Evolutionary conservation across 2,797 vertebrate species (phyloP).

Genomic region (Pseudotriccus pelzelni): DNA sequence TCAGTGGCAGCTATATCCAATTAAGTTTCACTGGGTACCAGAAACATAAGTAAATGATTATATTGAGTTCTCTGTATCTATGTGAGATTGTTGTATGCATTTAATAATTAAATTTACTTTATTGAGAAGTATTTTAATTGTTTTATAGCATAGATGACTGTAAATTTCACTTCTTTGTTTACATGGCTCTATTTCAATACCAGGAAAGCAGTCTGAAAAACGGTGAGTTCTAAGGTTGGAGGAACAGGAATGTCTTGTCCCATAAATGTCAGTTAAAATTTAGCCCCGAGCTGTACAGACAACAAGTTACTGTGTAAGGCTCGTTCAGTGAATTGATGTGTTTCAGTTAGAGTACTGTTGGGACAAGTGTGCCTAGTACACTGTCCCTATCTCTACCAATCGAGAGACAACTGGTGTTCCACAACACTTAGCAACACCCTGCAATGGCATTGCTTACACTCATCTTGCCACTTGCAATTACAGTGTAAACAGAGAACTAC

Average conservation of each 20-base stretch:
- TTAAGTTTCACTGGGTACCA: slow-evolving; percentile 17
- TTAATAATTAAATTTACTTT: slow-evolving; percentile 34
- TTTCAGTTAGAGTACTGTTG: background rate
- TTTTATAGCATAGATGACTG: background rate
- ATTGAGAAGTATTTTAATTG: background rate
- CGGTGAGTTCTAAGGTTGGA: background rate
- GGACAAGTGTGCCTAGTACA: background rate
- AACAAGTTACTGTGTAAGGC: background rate
- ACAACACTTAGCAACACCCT: background rate
- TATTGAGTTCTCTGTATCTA: slow-evolving; percentile 20
- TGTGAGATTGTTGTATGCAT: background rate
- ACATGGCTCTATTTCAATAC: background rate
- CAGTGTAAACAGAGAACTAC: background rate
- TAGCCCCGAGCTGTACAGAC: background rate
- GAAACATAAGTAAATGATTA: slow-evolving; percentile 3
- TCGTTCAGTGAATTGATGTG: background rate
- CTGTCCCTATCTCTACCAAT: background rate
- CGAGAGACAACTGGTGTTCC: background rate
- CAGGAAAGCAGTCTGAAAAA: background rate
- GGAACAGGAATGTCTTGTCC: background rate
- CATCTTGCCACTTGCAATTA: background rate
- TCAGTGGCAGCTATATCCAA: slow-evolving; percentile 16
- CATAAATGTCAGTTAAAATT: background rate
- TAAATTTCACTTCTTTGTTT: background rate
- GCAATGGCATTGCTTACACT: background rate